Evolutionary conservation across 2,888 invertebrate genomes (phyloP).

Genomic region (Conomelus anceps): DNA sequence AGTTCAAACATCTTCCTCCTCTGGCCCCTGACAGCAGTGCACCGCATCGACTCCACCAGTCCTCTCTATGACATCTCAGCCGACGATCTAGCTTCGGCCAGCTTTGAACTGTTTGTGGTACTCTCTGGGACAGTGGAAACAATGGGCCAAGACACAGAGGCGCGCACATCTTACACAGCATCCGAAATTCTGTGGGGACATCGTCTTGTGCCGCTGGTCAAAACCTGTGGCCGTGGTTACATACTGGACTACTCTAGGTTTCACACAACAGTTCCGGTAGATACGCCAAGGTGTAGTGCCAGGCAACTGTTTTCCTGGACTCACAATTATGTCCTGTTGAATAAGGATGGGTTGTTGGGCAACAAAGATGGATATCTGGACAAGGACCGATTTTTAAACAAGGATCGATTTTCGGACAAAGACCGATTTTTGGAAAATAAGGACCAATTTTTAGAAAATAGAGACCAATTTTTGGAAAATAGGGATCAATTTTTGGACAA

Average conservation of each 20-base stretch:
- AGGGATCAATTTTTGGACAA: too few relatives aligned
- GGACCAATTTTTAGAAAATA: too few relatives aligned
- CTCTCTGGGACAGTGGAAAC: conserved; percentile 73
- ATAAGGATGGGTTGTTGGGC: neutral
- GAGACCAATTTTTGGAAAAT: too few relatives aligned
- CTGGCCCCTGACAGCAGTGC: conserved; percentile 84
- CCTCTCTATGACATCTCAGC: conserved; percentile 74
- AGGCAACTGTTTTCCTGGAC: conserved; percentile 32
- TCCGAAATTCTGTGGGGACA: conserved; percentile 78
- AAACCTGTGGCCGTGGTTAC: conserved; percentile 47
- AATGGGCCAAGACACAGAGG: conserved; percentile 65
- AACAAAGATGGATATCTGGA: too few relatives aligned
- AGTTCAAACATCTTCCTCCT: conserved; percentile 57
- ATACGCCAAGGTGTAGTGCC: conserved; percentile 50
- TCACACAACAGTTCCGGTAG: conserved; percentile 57
- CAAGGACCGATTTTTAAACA: too few relatives aligned
- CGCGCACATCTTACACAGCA: conserved; percentile 68
- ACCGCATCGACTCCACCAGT: conserved; percentile 67
- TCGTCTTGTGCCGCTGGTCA: conserved; percentile 62
- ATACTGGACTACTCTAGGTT: conserved; percentile 58
- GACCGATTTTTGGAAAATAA: too few relatives aligned
- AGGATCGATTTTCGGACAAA: too few relatives aligned
- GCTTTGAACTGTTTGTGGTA: conserved; percentile 74
- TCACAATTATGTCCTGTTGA: neutral
- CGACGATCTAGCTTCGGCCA: conserved; percentile 63